These are phyloP conservation scores for Thymelicus sylvestris DNA, from an alignment of 2,888 invertebrate genomes.

Conservation along the genomic window DNA sequence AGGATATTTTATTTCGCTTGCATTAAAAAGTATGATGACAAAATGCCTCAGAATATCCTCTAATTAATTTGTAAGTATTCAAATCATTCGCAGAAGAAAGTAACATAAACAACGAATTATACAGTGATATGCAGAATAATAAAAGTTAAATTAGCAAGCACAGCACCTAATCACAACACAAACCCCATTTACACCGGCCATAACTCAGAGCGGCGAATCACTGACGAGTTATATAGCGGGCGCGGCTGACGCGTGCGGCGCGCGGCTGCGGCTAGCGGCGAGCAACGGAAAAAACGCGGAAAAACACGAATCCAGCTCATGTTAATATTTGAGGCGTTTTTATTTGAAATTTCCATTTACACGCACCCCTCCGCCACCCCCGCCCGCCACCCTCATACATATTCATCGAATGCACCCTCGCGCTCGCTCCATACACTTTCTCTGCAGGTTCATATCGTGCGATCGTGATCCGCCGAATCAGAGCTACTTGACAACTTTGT, in stretches of 20 bases:
- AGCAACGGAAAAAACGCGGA: conserved; percentile 62
- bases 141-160: conserved; percentile 9
- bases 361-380: conserved; percentile 53
- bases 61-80: too few relatives aligned
- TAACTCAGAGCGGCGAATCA: conserved; percentile 44
- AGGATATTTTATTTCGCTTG: too few relatives aligned
- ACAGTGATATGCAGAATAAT: neutral
- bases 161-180: conserved; percentile 29
- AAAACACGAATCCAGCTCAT: conserved; percentile 82
- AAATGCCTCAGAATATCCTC: too few relatives aligned
- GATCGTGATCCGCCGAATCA: conserved; percentile 33
- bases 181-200: conserved; percentile 32
- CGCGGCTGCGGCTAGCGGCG: conserved; percentile 58
- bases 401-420: conserved; percentile 87
- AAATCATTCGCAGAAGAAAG: too few relatives aligned
- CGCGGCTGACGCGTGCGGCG: conserved; percentile 71
- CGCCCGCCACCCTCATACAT: conserved; percentile 81
- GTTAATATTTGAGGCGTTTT: conserved; percentile 85
- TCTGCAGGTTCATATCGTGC: conserved; percentile 55
- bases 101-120: neutral
- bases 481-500: conserved; percentile 34
- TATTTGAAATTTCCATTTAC: conserved; percentile 85
- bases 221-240: conserved; percentile 54
- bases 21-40: too few relatives aligned
- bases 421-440: conserved; percentile 77